Evolutionary conservation across 2,797 vertebrate species (phyloP), one percentile per base, ranked within the genome.

Genomic region (Syndactyla subalaris): DNA sequence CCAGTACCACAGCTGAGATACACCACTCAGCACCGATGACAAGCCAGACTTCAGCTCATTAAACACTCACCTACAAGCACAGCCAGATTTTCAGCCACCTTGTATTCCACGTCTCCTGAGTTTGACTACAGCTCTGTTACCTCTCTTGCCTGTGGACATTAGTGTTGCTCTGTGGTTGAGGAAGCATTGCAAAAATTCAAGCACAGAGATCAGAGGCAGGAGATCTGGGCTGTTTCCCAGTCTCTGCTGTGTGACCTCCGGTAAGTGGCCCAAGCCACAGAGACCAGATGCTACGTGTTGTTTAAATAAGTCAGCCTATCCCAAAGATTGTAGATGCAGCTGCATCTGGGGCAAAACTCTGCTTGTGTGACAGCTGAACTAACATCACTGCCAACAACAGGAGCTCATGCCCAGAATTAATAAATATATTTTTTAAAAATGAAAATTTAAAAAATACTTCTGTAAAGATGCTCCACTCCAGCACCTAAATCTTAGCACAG

Each of bases 251-350:
- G 75, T 91, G 87, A 95, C 61, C 68, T 92, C 68, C n/a, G 2
- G 72, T 91, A 80, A 87, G 75, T 71, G 41, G 4, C 89, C 57
- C 57, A 77, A 95, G 72, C 72, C 92, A 83, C 87, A 77, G 59
- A 89, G 81, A 91, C 59, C 91, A 93, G 74, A 82, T 85, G 89
- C 89, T 85, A 63, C 29, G 7, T 30, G 21, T 89, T 79, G 63
- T 93, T 91, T 93, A 91, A 91, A 79, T 62, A 92, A 95, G 73
- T 41, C 65, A 80, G 38, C 52, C 78, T 88, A 45, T 85, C 66
- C 73, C 70, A 72, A 79, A 74, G 57, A 78, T 41, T 80, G 70
- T 30, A 83, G 75, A 63, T 52, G 75, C 79, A 95, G 90, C 79
- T 93, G 92, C 34, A 63, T 30, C 73, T 77, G 41, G n/a, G 65